Conservation (phyloP, 1,140 invertebrate species). For the Andrena cerasifolii region DNA sequence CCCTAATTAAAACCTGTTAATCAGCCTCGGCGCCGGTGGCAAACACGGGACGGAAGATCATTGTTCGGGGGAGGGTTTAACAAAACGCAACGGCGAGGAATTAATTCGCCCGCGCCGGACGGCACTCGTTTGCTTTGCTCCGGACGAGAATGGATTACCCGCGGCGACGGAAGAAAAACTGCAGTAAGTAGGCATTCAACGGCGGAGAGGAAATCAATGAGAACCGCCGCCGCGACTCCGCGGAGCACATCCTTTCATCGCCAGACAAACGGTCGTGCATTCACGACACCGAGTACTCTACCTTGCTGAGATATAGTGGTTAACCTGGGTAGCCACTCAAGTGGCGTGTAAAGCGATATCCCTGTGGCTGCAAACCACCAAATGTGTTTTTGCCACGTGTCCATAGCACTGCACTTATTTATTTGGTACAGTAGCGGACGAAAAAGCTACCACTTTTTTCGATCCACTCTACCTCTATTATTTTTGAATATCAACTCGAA, state of each 20-base stretch:
- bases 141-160: background rate
- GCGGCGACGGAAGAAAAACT: background rate
- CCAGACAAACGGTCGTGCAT: constrained; percentile 17
- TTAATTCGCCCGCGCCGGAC: background rate
- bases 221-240: background rate
- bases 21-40: no score
- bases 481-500: no score
- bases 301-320: no score
- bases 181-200: background rate
- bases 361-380: no score
- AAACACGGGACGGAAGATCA: background rate
- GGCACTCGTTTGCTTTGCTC: background rate
- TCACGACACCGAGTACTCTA: background rate
- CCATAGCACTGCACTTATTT: no score
- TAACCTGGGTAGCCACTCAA: no score
- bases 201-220: constrained; percentile 44
- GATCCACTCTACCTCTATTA: no score
- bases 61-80: background rate
- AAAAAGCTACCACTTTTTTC: no score
- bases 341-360: no score
- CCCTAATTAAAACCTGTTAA: constrained; percentile 13
- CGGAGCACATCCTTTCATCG: constrained; percentile 20
- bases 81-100: background rate
- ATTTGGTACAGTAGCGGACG: no score
- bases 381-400: no score